These are phyloP conservation scores for Bombus cullumanus DNA, from an alignment of 1,140 invertebrate genomes.

Conservation along the genomic window DNA sequence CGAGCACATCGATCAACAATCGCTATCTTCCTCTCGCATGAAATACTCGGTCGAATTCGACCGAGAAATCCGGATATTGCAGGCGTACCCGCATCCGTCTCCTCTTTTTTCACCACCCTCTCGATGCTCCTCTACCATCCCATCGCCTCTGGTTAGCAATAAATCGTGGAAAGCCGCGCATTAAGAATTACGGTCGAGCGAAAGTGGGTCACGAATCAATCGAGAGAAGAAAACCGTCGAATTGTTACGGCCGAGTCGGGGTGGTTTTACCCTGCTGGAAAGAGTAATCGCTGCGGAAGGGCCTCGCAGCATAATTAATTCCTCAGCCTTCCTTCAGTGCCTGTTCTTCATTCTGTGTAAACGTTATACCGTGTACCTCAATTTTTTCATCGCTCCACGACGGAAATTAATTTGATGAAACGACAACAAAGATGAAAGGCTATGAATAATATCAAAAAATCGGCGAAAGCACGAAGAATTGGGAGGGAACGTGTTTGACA, in stretches of 20 bases:
- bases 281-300: conserved; percentile 42
- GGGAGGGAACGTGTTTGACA: not conserved
- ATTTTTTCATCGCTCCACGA: not conserved
- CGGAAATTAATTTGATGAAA: conserved; percentile 31
- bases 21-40: not conserved
- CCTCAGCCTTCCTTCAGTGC: not conserved
- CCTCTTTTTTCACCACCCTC: not conserved
- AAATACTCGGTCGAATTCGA: not conserved
- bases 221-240: conserved; percentile 29
- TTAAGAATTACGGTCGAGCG: conserved; percentile 41
- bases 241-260: conserved; percentile 20
- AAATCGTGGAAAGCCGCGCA: conserved; percentile 41
- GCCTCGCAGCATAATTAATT: conserved; percentile 45
- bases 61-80: conserved; percentile 33
- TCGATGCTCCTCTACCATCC: not conserved
- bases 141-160: conserved; percentile 25
- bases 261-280: conserved; percentile 6
- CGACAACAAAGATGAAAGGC: not conserved
- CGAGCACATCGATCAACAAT: not conserved
- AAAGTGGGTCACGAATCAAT: conserved; percentile 56
- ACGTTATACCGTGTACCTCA: conserved; percentile 2
- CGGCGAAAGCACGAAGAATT: not conserved
- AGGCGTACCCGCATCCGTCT: conserved; percentile 4
- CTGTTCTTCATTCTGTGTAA: not conserved
- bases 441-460: not conserved